Conservation (phyloP, 1,140 invertebrate species). For the Phortica variegata region DNA sequence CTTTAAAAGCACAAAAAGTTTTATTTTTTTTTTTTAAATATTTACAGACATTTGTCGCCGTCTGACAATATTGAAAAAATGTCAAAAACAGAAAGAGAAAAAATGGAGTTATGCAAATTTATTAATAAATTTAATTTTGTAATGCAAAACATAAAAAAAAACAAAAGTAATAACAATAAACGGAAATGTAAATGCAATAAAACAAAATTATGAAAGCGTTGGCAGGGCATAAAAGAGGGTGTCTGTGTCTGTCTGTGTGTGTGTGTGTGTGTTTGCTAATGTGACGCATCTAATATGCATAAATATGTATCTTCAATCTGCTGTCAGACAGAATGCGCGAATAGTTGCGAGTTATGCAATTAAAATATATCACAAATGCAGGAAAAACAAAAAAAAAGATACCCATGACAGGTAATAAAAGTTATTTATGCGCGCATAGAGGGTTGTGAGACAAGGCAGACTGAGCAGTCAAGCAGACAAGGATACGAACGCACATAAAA, state of each 20-base stretch:
- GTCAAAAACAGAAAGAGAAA: slow-evolving; percentile 49
- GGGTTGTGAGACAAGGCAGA: slow-evolving; percentile 40
- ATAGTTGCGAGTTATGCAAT: slow-evolving; percentile 54
- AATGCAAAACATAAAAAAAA: too few species aligned
- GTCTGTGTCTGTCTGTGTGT: slow-evolving; percentile 9
- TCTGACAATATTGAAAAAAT: slow-evolving; percentile 41
- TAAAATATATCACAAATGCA: slow-evolving; percentile 50
- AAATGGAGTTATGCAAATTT: slow-evolving; percentile 45
- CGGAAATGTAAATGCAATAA: too few species aligned
- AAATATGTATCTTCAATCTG: slow-evolving; percentile 49
- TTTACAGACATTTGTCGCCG: too few species aligned
- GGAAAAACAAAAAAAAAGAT: slow-evolving; percentile 41
- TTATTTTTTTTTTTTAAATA: too few species aligned
- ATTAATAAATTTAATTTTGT: too few species aligned
- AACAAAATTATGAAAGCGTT: too few species aligned
- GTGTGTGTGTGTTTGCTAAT: slow-evolving; percentile 10
- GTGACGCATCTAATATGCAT: slow-evolving; percentile 51
- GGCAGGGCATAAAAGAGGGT: neutral
- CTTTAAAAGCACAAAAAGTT: slow-evolving; percentile 3
- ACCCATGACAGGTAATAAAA: slow-evolving; percentile 57
- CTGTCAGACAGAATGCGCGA: slow-evolving; percentile 46
- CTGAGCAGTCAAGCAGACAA: too few species aligned
- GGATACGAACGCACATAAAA: too few species aligned
- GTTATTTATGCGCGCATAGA: slow-evolving; percentile 51
- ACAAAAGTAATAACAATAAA: too few species aligned